A percentile compares a stretch with the other conserved stretches of the same genome.
Evolutionary conservation across 1,140 invertebrate genomes (phyloP).

Genomic region (Nymphalis io): DNA sequence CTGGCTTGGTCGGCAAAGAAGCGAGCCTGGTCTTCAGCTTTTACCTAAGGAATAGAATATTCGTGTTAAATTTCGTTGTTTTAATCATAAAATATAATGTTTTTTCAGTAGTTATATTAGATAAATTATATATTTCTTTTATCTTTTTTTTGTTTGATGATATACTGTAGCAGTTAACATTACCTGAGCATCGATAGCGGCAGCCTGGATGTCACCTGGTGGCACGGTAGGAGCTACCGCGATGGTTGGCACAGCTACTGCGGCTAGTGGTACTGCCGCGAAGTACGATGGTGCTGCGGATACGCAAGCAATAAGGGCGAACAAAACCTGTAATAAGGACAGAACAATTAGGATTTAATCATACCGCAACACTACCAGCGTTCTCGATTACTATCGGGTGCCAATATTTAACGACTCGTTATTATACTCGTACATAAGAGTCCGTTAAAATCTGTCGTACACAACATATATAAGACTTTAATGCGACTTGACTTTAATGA

Average conservation of each 20-base stretch:
- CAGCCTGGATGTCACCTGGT: slow-evolving; percentile 61
- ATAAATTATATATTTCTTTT: no score
- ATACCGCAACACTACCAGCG: no score
- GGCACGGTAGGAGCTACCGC: slow-evolving; percentile 50
- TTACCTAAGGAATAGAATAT: slow-evolving; percentile 34
- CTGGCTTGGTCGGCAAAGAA: slow-evolving; percentile 51
- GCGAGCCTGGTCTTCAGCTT: slow-evolving; percentile 47
- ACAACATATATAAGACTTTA: no score
- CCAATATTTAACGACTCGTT: no score
- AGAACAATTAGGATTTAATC: not conserved
- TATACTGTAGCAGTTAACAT: not conserved
- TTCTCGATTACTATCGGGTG: no score
- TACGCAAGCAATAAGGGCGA: slow-evolving; percentile 61
- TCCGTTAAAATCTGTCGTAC: no score
- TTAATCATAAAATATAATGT: not conserved
- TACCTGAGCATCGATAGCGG: slow-evolving; percentile 62
- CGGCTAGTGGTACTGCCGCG: slow-evolving; percentile 8
- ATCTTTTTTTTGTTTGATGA: no score
- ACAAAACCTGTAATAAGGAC: slow-evolving; percentile 55
- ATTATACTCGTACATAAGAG: no score
- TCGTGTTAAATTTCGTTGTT: not conserved
- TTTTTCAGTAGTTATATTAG: no score
- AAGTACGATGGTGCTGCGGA: slow-evolving; percentile 50
- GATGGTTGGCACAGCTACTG: slow-evolving; percentile 33
- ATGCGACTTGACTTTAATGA: no score